phyloP scores from a whole-genome alignment of 1,140 invertebrate species.

The Sminthurinus signatus region DNA sequence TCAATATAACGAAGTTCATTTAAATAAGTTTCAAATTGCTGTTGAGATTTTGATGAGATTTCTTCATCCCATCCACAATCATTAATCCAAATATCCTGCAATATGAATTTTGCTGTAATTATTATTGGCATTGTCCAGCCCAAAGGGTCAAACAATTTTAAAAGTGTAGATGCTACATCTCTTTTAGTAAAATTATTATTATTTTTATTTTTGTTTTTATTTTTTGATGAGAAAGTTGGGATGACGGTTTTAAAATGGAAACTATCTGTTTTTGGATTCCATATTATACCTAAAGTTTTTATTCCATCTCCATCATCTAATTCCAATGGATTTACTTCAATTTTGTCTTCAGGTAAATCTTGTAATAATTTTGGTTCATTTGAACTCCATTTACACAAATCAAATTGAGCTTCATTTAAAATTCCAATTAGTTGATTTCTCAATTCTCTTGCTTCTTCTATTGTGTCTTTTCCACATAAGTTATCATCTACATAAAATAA shows the following conservation, averaged over 20 bases:
- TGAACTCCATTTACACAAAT: constrained; percentile 9
- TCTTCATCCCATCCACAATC: constrained; percentile 45
- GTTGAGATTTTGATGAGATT: constrained; percentile 30
- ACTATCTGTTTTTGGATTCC: constrained; percentile 1
- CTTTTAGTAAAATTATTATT: no score
- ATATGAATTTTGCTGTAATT: constrained; percentile 42
- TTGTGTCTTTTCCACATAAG: neutral
- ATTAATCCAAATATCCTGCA: constrained; percentile 43
- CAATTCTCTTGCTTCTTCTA: constrained; percentile 28
- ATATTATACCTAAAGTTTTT: constrained; percentile 8
- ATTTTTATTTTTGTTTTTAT: no score
- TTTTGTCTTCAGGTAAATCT: neutral
- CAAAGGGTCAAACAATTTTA: constrained; percentile 24
- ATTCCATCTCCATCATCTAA: neutral
- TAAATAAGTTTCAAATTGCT: constrained; percentile 33
- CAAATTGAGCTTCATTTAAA: neutral
- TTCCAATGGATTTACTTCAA: neutral
- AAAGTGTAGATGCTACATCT: constrained; percentile 10
- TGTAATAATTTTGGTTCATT: neutral
- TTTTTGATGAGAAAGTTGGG: constrained; percentile 39
- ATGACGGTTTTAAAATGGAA: constrained; percentile 22
- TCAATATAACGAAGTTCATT: constrained; percentile 39
- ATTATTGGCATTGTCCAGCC: constrained; percentile 30
- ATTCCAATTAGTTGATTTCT: constrained; percentile 16
- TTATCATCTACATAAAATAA: neutral